Evolutionary conservation across 2,888 invertebrate genomes (phyloP).

Genomic region (Idaea biselata): DNA sequence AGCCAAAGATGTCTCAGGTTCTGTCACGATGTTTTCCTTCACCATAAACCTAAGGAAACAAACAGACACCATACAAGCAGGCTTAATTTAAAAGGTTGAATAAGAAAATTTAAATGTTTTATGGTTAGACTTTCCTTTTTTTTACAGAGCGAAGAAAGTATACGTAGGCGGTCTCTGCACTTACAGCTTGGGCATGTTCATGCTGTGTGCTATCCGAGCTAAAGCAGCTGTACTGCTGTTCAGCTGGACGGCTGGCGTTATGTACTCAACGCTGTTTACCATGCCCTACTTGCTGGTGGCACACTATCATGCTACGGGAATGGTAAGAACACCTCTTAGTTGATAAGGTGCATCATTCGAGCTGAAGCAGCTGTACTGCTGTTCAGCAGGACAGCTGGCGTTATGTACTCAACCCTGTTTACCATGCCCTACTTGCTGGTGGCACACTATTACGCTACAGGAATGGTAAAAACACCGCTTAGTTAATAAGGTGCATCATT

Average conservation of each 20-base stretch:
- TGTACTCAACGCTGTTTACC: conserved; percentile 98
- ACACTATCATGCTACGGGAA: conserved; percentile 94
- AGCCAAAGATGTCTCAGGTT: too few relatives aligned
- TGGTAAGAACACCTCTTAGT: conserved; percentile 79
- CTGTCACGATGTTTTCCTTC: too few relatives aligned
- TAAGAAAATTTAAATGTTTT: background rate
- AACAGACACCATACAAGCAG: too few relatives aligned
- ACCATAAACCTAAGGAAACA: too few relatives aligned
- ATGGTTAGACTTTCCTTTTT: conserved; percentile 7
- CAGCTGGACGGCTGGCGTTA: conserved; percentile 96
- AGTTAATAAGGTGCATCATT: conserved; percentile 89
- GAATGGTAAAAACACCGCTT: conserved; percentile 82
- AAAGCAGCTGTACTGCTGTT: conserved; percentile 91
- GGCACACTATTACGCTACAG: conserved; percentile 96
- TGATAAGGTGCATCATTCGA: conserved; percentile 63
- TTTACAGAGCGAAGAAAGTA: conserved; percentile 89
- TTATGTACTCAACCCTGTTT: conserved; percentile 98
- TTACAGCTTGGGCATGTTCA: conserved; percentile 93
- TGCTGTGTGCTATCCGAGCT: conserved; percentile 90
- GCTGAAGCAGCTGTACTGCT: conserved; percentile 90
- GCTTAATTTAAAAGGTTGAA: too few relatives aligned
- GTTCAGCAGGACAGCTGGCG: conserved; percentile 96
- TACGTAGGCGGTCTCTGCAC: conserved; percentile 94
- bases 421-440: conserved; percentile 97
- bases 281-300: conserved; percentile 97